Evolutionary conservation across 1,140 invertebrate genomes (phyloP), one percentile per base, ranked within the genome.

Genomic region (Glossosoma conforme): DNA sequence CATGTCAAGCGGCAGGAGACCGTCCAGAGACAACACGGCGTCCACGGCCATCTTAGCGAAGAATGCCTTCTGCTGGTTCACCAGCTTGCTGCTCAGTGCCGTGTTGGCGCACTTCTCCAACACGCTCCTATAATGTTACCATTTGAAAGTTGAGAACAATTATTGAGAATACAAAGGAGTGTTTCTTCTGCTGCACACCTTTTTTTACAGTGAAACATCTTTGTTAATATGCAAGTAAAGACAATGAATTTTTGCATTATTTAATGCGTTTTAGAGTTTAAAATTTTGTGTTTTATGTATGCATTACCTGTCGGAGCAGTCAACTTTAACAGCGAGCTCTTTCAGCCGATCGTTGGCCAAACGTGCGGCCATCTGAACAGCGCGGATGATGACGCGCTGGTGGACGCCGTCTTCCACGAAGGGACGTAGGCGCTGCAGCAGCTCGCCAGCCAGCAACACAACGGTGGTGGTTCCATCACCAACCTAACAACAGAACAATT

Each of bases 401-500:
- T 99, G 96, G 9, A 99, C 93, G 17, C 78, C 93, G 68, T 99
- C 97, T 68, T 99, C 97, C 20, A 99, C 82, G 65, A 92, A 97
- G 1, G 88, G 84, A 69, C 98, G 98, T 25, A 93, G 79, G 67
- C 97, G 87, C 68, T 97, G 98, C 38, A 99, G 74, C 59, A 98
- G 88, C 74, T 99, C 96, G 6, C 92, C 93, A 38, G 97, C 91
- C 37, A 99, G 71, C 30, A 99, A 69, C 2, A 98, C 95, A 17
- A 98, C 95, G 57, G 87, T 94, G 0, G 96, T 98, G 15, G 96
- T 99, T 18, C 96, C 96, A 81, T 99, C 96, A 14, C 96, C 96
- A 57, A 99, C 92, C 91, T 93, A 61, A 51, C 59, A 18, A 4
- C 18, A 17, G 11, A 38, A 38, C 14, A 36, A 6, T 9, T 6